Conservation (phyloP, 2,888 invertebrate genomes). For the Microctonus hyperodae region DNA sequence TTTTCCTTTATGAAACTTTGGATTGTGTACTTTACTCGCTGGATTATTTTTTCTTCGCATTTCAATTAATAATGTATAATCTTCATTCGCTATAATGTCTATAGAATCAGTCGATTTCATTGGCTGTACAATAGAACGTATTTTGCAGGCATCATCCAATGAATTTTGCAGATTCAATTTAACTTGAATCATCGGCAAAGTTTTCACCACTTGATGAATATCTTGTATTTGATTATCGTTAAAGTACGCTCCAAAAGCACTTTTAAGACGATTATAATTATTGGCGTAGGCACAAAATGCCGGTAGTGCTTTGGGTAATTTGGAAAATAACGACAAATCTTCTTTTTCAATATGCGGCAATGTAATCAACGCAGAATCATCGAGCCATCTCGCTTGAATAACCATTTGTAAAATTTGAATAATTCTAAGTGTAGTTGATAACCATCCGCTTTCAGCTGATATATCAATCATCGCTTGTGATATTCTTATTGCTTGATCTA, state of each 20-base stretch:
- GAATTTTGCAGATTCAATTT: conserved; percentile 48
- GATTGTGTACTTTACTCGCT: conserved; percentile 74
- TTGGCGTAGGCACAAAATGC: conserved; percentile 68
- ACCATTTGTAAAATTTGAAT: conserved; percentile 88
- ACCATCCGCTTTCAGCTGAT: conserved; percentile 89
- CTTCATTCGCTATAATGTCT: conserved; percentile 61
- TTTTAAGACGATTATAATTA: conserved; percentile 70
- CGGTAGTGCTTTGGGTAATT: conserved; percentile 64
- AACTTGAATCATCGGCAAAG: conserved; percentile 56
- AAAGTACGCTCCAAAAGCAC: conserved; percentile 71
- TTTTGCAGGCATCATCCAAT: conserved; percentile 25
- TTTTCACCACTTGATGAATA: conserved; percentile 56
- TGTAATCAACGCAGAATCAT: conserved; percentile 76
- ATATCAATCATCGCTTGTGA: conserved; percentile 97
- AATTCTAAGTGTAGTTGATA: conserved; percentile 79
- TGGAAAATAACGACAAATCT: conserved; percentile 68
- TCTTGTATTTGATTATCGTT: conserved; percentile 75
- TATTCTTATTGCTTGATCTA: conserved; percentile 95
- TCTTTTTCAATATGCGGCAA: conserved; percentile 78
- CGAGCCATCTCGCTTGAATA: conserved; percentile 89
- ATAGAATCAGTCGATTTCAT: conserved; percentile 37
- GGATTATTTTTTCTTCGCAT: conserved; percentile 67
- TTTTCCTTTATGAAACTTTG: conserved; percentile 90
- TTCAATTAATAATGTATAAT: conserved; percentile 74
- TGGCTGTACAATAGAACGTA: conserved; percentile 38